Conservation (phyloP, 2,888 invertebrate species). For the Ennomos quercinarius region DNA sequence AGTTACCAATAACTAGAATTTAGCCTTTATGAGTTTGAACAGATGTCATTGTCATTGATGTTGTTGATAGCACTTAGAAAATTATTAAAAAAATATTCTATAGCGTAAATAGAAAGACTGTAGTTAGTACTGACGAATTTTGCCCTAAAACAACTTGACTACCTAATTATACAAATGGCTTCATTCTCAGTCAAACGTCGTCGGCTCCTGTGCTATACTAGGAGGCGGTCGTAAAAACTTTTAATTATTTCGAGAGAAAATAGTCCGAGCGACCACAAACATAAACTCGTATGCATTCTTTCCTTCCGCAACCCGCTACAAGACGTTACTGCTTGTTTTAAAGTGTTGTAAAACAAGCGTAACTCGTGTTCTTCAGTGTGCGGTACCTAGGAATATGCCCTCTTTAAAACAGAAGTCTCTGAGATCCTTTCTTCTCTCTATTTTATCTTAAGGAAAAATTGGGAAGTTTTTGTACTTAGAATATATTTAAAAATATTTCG, state of each 20-base stretch:
- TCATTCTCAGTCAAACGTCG: conserved; percentile 56
- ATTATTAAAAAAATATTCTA: no score
- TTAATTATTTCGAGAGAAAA: conserved; percentile 79
- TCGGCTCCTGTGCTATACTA: conserved; percentile 64
- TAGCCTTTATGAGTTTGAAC: no score
- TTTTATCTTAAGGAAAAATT: conserved; percentile 43
- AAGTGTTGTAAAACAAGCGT: conserved; percentile 83
- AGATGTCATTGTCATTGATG: no score
- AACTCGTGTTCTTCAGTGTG: conserved; percentile 55
- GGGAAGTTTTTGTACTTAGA: no score
- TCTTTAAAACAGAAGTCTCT: conserved; percentile 64
- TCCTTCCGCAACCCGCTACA: conserved; percentile 65
- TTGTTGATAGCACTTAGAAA: no score
- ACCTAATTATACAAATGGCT: conserved; percentile 45
- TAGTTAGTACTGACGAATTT: neutral
- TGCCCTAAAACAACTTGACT: conserved; percentile 15
- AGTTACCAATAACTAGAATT: no score
- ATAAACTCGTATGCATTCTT: conserved; percentile 77
- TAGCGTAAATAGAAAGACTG: no score
- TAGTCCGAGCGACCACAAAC: conserved; percentile 70
- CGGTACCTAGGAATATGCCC: conserved; percentile 53
- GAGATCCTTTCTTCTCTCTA: conserved; percentile 48
- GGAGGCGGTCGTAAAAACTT: conserved; percentile 77
- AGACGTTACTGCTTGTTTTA: conserved; percentile 78
- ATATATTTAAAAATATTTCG: no score